Evolutionary conservation across 2,113 vertebrate species (phyloP).

Genomic region (Bos indicus): DNA sequence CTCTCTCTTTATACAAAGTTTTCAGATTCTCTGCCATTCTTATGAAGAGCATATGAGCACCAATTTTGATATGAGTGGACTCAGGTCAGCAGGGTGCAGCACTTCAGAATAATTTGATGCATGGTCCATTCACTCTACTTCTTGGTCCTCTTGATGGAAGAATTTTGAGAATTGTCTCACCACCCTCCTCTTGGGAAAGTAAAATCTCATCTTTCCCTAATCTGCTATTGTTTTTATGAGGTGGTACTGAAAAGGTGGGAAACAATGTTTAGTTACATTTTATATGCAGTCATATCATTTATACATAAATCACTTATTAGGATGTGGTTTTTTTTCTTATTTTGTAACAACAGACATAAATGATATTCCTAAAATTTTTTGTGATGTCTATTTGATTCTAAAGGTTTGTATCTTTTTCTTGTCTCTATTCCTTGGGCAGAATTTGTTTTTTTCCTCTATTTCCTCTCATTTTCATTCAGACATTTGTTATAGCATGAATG

Average conservation of each 20-base stretch:
- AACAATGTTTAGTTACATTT: neutral
- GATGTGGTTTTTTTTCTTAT: neutral
- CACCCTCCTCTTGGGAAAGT: neutral
- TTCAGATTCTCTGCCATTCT: neutral
- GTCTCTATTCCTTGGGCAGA: neutral
- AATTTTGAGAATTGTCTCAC: neutral
- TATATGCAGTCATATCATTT: neutral
- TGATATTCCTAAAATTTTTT: neutral
- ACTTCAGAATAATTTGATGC: neutral
- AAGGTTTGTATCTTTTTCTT: neutral
- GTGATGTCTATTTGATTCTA: neutral
- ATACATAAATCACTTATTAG: neutral
- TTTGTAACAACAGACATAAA: neutral
- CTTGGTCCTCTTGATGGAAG: neutral
- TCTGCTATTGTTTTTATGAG: neutral
- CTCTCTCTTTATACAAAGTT: neutral
- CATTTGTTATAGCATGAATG: neutral
- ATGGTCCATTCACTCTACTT: neutral
- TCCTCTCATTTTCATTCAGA: neutral
- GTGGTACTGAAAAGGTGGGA: neutral
- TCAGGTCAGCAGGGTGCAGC: no score
- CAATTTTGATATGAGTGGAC: neutral
- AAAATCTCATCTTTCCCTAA: neutral
- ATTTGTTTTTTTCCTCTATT: neutral
- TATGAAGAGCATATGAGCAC: neutral